These are phyloP conservation scores for Bombus waltoni DNA, from an alignment of 1,140 invertebrate species.

Conservation along the genomic window DNA sequence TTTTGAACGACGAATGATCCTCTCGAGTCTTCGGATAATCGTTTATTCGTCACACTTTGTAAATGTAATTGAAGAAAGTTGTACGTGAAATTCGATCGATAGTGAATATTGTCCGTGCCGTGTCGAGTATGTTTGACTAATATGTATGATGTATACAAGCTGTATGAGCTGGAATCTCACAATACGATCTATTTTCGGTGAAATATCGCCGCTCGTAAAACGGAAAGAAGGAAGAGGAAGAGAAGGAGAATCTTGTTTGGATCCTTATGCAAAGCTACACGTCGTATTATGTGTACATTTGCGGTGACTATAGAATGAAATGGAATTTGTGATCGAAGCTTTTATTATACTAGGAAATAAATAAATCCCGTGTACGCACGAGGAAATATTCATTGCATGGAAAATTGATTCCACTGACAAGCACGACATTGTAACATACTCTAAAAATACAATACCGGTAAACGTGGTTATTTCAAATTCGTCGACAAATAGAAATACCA, in stretches of 20 bases:
- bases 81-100: background rate
- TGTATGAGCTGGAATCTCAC: background rate
- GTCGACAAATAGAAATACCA: background rate
- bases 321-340: conserved; percentile 35
- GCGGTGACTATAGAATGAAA: conserved; percentile 24
- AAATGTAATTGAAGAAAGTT: background rate
- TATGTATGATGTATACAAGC: background rate
- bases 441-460: background rate
- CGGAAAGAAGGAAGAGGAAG: background rate
- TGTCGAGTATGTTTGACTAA: background rate
- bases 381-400: conserved; percentile 8
- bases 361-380: background rate
- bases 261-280: conserved; percentile 47
- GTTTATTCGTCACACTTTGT: no score
- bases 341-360: conserved; percentile 16
- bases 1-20: no score
- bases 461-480: background rate
- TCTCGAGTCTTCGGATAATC: no score
- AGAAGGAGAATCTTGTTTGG: background rate
- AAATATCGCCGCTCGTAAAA: conserved; percentile 47
- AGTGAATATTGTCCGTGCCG: no score
- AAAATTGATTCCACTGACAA: conserved; percentile 35
- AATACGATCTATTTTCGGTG: conserved; percentile 40
- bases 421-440: background rate
- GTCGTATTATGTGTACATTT: conserved; percentile 49